Evolutionary conservation across 2,888 invertebrate genomes (phyloP).

Genomic region (Invenusta paracnida): DNA sequence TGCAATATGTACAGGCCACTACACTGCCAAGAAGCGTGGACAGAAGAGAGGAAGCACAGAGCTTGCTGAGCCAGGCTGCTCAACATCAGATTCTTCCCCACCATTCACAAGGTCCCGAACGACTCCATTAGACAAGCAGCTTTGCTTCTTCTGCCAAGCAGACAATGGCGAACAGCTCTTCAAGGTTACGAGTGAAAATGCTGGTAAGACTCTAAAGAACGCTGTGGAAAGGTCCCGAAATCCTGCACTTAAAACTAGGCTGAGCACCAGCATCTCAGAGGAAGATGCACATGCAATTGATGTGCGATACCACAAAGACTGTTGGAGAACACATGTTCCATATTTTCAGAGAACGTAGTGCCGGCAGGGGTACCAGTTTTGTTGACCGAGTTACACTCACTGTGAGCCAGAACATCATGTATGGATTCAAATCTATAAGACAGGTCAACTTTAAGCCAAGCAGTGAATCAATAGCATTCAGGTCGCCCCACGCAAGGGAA

Average conservation of each 20-base stretch:
- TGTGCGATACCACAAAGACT: not conserved
- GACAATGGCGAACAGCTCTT: conserved; percentile 11
- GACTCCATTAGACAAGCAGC: conserved; percentile 5
- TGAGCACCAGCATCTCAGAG: conserved; percentile 4
- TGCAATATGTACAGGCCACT: conserved; percentile 1
- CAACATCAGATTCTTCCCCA: conserved; percentile 24
- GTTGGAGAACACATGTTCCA: not conserved
- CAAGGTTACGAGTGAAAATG: not conserved
- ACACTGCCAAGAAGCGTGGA: conserved; percentile 33
- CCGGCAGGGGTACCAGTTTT: too few relatives aligned
- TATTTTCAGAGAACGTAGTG: too few relatives aligned
- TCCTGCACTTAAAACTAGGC: conserved; percentile 1
- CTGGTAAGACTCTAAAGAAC: not conserved
- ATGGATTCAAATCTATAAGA: too few relatives aligned
- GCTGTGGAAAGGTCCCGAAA: conserved; percentile 22
- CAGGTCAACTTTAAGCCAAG: too few relatives aligned
- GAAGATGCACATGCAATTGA: not conserved
- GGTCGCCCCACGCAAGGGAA: too few relatives aligned
- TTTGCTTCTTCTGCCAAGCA: conserved; percentile 31
- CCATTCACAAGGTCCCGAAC: conserved; percentile 31
- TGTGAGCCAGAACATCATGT: too few relatives aligned
- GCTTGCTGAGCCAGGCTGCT: not conserved
- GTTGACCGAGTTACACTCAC: too few relatives aligned
- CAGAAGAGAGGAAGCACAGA: conserved; percentile 35
- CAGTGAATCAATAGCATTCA: too few relatives aligned